Conservation (phyloP, 2,797 vertebrate genomes). For the Zalophus californianus region DNA sequence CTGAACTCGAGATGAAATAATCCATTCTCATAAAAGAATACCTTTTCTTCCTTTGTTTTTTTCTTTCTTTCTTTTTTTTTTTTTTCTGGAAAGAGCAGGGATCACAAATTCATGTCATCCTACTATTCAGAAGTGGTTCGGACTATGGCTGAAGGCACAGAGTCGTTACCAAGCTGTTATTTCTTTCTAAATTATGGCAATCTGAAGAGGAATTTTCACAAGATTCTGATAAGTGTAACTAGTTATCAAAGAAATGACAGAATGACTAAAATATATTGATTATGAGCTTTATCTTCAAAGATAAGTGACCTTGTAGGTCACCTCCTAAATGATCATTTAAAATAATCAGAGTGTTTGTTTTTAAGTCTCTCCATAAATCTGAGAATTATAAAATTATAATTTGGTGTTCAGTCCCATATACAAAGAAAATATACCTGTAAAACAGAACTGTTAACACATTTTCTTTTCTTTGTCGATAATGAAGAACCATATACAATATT, state of each 20-base stretch:
- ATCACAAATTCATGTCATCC: neutral
- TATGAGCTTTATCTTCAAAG: conserved; percentile 41
- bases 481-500: neutral
- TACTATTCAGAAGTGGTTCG: neutral
- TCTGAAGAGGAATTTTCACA: conserved; percentile 14
- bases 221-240: conserved; percentile 39
- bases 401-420: neutral
- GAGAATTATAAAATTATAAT: conserved; percentile 17
- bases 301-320: conserved; percentile 51
- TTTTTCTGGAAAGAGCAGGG: neutral
- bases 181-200: conserved; percentile 41
- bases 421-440: neutral
- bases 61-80: neutral
- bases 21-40: neutral
- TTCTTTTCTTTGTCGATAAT: neutral
- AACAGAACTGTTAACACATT: neutral
- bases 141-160: neutral
- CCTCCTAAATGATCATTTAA: conserved; percentile 14
- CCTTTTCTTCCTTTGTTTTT: neutral
- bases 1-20: conserved; percentile 39
- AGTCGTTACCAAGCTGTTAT: neutral
- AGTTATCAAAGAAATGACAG: conserved; percentile 56
- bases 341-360: neutral
- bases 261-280: conserved; percentile 14
- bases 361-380: neutral